Base-by-base conservation (phyloP, 2,797 vertebrate genomes). In the Periparus ater region DNA sequence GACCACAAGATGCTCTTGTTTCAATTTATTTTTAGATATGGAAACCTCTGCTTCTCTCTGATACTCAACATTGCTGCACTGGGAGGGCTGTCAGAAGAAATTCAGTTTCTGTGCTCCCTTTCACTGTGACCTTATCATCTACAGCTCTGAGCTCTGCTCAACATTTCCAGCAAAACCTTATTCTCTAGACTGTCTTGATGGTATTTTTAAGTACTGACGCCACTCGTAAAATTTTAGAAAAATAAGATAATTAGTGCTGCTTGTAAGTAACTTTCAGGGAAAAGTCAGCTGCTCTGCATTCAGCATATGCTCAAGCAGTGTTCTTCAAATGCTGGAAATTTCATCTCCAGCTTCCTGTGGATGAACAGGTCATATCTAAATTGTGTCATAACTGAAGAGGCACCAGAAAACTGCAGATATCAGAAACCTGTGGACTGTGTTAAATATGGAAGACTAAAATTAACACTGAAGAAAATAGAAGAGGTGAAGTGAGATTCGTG, bases 281-380 rank as follows among this genome's bases (percentile, higher is more conserved):
- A 91, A 93, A 90, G 61, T 93, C 91, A 96, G 75, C 84, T 85
- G 85, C 63, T 94, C 63, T 51, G 79, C 47, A 10, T 85, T 91
- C 76, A 83, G 73, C n/a, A 34, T 66, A 42, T 70, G 48, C 65
- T 94, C 60, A 70, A 70, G 53, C 63, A 83, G 14, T 54, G 16
- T 60, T 92, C 80, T 87, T 93, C 78, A 86, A 54, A 86, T 8
- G n/a, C 58, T 68, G 51, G 47, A 67, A 73, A 84, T 88, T 68
- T 88, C 26, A 25, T 84, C 62, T 91, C 50, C 75, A 87, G 70
- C 61, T 83, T 76, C 58, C 74, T 80, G 47, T 44, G 73, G 57
- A 58, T 42, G 42, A 93, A 62, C 48, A 73, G 82, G 85, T 92
- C 72, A 45, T 36, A 81, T 68, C 45, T 27, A 71, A 61, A n/a